Evolutionary conservation across 2,888 invertebrate species (phyloP).

Genomic region (Cremastobaeus sp.): DNA sequence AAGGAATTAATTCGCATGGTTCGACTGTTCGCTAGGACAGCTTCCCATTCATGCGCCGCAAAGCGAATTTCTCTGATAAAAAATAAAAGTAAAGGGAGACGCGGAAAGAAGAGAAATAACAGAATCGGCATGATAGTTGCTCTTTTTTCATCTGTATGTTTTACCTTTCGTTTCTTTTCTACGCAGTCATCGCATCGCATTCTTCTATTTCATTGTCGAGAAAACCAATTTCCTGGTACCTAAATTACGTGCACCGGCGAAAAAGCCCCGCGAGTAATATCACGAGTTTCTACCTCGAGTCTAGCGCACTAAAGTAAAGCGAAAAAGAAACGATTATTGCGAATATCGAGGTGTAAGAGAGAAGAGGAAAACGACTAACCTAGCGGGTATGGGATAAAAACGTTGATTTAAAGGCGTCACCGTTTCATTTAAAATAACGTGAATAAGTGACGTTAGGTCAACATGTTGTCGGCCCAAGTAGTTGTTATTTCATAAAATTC

Average conservation of each 20-base stretch:
- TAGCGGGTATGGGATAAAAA: constrained; percentile 71
- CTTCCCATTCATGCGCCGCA: constrained; percentile 53
- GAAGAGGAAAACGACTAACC: constrained; percentile 42
- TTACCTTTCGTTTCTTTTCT: constrained; percentile 54
- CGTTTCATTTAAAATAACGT: constrained; percentile 78
- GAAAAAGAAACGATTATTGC: constrained; percentile 63
- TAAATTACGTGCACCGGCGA: constrained; percentile 77
- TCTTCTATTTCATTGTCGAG: constrained; percentile 79
- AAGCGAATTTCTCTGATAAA: constrained; percentile 47
- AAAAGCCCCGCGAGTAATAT: constrained; percentile 76
- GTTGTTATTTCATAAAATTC: too few species aligned
- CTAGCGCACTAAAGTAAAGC: constrained; percentile 68
- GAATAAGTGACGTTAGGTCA: constrained; percentile 68
- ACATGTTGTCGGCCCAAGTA: too few species aligned
- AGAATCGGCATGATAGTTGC: constrained; percentile 46
- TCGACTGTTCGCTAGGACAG: constrained; percentile 42
- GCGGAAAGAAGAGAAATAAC: constrained; percentile 24
- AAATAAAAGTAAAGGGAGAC: constrained; percentile 21
- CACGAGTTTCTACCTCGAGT: constrained; percentile 75
- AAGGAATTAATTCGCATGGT: constrained; percentile 55
- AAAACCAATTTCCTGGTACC: constrained; percentile 79
- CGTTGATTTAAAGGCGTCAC: constrained; percentile 78
- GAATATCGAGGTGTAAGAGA: constrained; percentile 51
- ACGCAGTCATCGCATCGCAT: constrained; percentile 73
- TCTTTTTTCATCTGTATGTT: constrained; percentile 55